Evolutionary conservation across 2,113 vertebrate genomes (phyloP), one percentile per base, ranked within the genome.

Genomic region (Paraplagusia blochii): DNA sequence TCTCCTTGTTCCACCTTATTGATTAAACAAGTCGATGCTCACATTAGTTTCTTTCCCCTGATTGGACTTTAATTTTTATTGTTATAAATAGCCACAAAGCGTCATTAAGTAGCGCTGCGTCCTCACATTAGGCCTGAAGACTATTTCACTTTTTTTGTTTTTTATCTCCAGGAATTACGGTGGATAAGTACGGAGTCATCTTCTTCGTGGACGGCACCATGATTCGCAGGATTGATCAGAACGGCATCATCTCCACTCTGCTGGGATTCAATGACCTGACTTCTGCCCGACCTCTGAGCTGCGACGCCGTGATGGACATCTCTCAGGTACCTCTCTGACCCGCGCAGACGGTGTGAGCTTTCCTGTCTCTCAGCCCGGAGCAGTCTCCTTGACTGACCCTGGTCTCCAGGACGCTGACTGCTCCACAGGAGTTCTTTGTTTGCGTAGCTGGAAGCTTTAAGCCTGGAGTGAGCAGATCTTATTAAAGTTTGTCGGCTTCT

Each of bases 201-300:
- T 98, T 98, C 87, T 99, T 99, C 14, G 97, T 99, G 73, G 97
- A 99, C 2, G 96, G 97, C 42, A 96, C 95, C 56, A 98, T 98
- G 95, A 98, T 99, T 81, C 91, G 97, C 33, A 80, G 96, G 15
- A 89, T 99, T 15, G 96, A 99, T 80, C 96, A 98, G 87, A 98
- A 99, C 1, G 96, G 97, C 11, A 92, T 98, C 78, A 99, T 99
- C 85, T 98, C 97, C 11, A 98, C 96, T 2, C 82, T 99, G 38
- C 76, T 99, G 66, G 97, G 97, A 60, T 98, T 97, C 87, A 99
- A 98, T 16, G 96, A 98, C 78, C 87, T 99, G 71, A 98, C 96
- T 4, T 99, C 97, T 0, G 95, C 97, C 39, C 90, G 97, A 55
- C 97, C 97, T 35, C 92, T 99, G 63, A 99, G 97, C 87, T 99